phyloP scores from a whole-genome alignment of 2,888 invertebrate genomes.

The Ditula angustiorana region DNA sequence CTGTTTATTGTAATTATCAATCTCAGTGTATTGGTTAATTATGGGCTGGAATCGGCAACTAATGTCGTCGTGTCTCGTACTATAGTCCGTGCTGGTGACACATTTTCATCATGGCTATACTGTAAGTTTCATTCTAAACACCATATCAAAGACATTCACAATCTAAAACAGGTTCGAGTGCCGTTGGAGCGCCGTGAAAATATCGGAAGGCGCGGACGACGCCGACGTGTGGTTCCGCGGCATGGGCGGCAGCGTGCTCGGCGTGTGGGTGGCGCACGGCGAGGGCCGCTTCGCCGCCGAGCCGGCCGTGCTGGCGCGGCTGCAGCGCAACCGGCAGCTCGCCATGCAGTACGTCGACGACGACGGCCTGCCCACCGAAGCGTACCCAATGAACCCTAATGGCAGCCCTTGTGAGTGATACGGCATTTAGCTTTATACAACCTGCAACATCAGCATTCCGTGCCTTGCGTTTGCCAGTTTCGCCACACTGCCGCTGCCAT shows the following conservation, averaged over 20 bases:
- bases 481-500: no score
- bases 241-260: conserved; percentile 96
- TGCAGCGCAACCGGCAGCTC: conserved; percentile 87
- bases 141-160: no score
- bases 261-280: conserved; percentile 98
- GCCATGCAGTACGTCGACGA: conserved; percentile 95
- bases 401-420: conserved; percentile 89
- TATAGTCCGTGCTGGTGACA: no score
- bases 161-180: conserved; percentile 84
- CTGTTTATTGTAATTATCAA: no score
- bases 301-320: conserved; percentile 69
- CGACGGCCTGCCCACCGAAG: conserved; percentile 88
- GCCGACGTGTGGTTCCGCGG: conserved; percentile 93
- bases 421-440: no score
- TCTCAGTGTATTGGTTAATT: no score
- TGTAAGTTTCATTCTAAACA: not conserved
- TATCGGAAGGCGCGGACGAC: conserved; percentile 86
- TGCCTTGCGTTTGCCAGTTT: no score
- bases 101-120: no score
- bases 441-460: no score
- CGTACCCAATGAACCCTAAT: conserved; percentile 98
- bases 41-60: no score
- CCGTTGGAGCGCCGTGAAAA: conserved; percentile 91
- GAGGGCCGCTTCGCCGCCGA: conserved; percentile 92
- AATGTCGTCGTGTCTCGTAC: no score